These are phyloP conservation scores for Malurus alboscapulatus DNA, from an alignment of 2,113 vertebrate genomes.

Conservation along the genomic window DNA sequence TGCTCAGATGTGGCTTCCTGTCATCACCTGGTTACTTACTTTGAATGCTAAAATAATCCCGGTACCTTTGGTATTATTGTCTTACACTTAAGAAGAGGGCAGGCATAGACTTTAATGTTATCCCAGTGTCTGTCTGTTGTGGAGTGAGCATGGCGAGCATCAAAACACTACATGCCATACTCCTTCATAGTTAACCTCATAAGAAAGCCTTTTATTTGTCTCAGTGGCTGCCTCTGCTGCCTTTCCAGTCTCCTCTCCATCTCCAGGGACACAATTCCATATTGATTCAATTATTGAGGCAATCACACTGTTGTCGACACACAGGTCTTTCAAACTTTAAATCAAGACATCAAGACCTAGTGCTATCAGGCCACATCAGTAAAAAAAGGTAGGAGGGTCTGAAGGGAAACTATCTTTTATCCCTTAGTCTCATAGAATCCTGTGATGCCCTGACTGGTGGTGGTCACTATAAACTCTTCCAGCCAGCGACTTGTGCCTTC, in stretches of 20 bases:
- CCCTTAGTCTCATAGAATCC: not conserved
- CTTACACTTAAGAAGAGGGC: not conserved
- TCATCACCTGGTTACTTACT: not conserved
- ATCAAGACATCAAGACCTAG: not conserved
- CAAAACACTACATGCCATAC: not conserved
- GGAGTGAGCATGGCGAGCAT: not conserved
- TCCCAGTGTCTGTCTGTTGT: not conserved
- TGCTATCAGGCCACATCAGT: not conserved
- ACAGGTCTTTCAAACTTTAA: not conserved
- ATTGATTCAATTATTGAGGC: not conserved
- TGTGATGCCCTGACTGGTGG: not conserved
- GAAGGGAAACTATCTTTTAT: not conserved
- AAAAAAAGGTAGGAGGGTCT: not conserved
- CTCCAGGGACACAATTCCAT: not conserved
- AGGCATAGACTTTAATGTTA: not conserved
- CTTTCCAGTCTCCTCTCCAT: not conserved
- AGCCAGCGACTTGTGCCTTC: not conserved
- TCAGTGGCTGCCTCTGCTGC: not conserved
- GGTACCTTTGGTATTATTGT: not conserved
- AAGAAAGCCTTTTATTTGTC: not conserved
- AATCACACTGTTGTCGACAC: not conserved
- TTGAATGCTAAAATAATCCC: not conserved
- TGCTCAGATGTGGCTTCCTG: constrained; percentile 4
- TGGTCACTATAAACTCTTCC: not conserved
- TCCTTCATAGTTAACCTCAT: not conserved